Evolutionary conservation across 2,888 invertebrate species (phyloP), one percentile per base, ranked within the genome.

Genomic region (Dilophus febrilis): DNA sequence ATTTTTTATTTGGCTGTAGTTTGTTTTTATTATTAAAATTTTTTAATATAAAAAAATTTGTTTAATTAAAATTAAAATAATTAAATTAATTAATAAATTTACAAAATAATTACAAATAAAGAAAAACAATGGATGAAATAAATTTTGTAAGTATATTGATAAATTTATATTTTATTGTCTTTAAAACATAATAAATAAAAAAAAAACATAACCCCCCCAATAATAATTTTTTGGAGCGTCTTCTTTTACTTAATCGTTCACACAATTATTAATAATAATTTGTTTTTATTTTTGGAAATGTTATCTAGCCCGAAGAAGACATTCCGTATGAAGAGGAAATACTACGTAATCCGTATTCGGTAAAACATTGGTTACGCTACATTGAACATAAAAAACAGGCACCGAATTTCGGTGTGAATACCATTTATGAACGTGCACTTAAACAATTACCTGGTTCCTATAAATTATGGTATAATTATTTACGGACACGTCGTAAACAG

Each of bases 311-410:
- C 46, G 92, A 94, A 59, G 92, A 94, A 55, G 98, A 98, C 64
- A 67, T 98, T 31, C 90, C 95, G 0, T 98, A 92, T 58, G 98
- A 98, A 63, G 98, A 98, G 62, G 98, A 99, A 65, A 94, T 98
- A 51, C 67, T 98, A 30, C 70, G 97, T 46, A 98, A 98, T 65
- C 92, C 95, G 0, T 95, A 81, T 63, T 94, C 94, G 2, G 88
- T 99, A 0, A 95, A 95, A 61, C 92, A 95, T 57, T 99, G 98
- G 98, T 70, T 94, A 40, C 74, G 98, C 14, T 98, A 97, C 56
- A 87, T 98, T 41, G 95, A 97, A 43, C 92, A 95, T 59, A 90
- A 95, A 56, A 88, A 88, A 56, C 74, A 74, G 49, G 75, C 84
- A 1, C 76, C 86, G 1, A 83, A 80, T 56, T 67, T 75, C 58